These are phyloP conservation scores for Pomacea canaliculata DNA, from an alignment of 2,888 invertebrate genomes.

Conservation along the genomic window DNA sequence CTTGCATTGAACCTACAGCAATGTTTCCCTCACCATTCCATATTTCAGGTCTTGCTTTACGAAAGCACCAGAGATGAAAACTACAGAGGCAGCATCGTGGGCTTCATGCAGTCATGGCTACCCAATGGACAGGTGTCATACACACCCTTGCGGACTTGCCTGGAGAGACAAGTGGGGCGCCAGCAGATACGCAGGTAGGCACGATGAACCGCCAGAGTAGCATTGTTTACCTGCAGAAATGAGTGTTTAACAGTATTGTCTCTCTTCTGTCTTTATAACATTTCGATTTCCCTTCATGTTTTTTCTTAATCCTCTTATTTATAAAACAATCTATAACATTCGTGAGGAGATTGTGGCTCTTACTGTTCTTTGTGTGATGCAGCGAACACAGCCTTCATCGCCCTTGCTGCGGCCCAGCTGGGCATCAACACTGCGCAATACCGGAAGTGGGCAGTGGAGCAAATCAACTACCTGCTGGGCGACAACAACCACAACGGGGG, in stretches of 20 bases:
- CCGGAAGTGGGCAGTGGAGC: constrained; percentile 50
- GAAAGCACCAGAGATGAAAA: constrained; percentile 44
- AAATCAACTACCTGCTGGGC: constrained; percentile 63
- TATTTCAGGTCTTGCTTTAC: constrained; percentile 44
- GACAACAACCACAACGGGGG: constrained; percentile 44
- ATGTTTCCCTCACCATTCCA: no score
- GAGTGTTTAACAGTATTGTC: not conserved
- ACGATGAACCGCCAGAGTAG: not conserved
- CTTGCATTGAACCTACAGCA: no score
- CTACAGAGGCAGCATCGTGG: constrained; percentile 44
- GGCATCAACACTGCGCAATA: constrained; percentile 45
- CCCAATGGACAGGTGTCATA: constrained; percentile 47
- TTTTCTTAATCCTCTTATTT: not conserved
- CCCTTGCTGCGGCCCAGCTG: constrained; percentile 54
- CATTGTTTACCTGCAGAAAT: not conserved
- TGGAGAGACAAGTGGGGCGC: constrained; percentile 59
- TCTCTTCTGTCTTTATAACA: not conserved
- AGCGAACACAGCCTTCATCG: constrained; percentile 57
- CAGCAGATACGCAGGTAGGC: constrained; percentile 47
- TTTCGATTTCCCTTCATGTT: not conserved
- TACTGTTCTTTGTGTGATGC: no score
- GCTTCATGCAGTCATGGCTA: constrained; percentile 46
- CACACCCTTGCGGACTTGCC: constrained; percentile 58
- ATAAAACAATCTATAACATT: no score
- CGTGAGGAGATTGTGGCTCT: no score